These are phyloP conservation scores for Hippocampus guttulatus DNA, from an alignment of 2,113 vertebrate genomes.

Conservation along the genomic window DNA sequence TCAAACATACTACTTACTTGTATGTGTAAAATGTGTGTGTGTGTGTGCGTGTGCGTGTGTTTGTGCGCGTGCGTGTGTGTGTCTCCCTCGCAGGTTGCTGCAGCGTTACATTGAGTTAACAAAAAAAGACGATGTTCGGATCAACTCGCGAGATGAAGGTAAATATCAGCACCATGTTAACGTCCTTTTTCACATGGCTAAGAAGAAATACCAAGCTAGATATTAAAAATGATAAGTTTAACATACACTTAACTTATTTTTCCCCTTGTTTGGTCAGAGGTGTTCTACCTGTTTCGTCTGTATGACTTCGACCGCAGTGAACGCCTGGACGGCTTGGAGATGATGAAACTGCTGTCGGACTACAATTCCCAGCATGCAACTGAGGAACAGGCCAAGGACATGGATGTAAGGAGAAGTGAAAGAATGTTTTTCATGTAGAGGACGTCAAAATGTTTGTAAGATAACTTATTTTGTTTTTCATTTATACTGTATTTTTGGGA, in stretches of 20 bases:
- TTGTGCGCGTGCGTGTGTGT: not conserved
- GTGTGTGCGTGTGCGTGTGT: not conserved
- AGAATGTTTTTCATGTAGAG: not conserved
- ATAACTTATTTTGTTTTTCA: no score
- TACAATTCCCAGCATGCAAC: conserved; percentile 58
- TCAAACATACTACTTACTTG: not conserved
- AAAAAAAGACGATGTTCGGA: conserved; percentile 50
- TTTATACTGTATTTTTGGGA: no score
- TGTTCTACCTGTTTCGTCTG: conserved; percentile 82
- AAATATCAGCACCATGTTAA: conserved; percentile 19
- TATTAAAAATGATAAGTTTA: not conserved
- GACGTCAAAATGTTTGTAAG: no score
- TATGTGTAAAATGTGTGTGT: not conserved
- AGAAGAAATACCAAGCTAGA: not conserved
- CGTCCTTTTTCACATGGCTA: not conserved
- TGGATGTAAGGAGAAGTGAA: conserved; percentile 47
- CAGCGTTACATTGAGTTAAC: conserved; percentile 66
- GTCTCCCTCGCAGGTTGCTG: conserved; percentile 65
- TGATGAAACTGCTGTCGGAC: conserved; percentile 78
- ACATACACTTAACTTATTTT: not conserved
- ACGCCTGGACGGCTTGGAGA: conserved; percentile 82
- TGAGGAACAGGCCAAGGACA: conserved; percentile 35
- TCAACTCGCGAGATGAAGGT: conserved; percentile 82
- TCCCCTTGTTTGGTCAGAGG: conserved; percentile 63
- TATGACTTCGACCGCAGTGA: conserved; percentile 82